A percentile compares a stretch with the other conserved stretches of the same genome.
Evolutionary conservation across 2,888 invertebrate species (phyloP).

Genomic region (Eupithecia subumbrata): DNA sequence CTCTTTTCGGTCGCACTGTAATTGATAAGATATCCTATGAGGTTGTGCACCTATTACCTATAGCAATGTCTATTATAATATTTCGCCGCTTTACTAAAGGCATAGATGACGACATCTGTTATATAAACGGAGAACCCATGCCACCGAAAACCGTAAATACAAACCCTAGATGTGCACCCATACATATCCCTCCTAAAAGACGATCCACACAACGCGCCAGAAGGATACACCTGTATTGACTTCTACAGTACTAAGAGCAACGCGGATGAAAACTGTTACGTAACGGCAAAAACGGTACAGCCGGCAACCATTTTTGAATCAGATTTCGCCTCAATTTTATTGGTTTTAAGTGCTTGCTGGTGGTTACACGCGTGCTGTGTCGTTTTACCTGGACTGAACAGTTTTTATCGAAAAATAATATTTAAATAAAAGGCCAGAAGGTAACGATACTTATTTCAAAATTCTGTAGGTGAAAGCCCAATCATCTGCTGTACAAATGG

Average conservation of each 20-base stretch:
- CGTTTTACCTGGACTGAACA: slow-evolving; percentile 4
- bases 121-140: slow-evolving; percentile 23
- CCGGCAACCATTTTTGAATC: slow-evolving; percentile 10
- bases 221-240: slow-evolving; percentile 30
- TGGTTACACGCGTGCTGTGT: not conserved
- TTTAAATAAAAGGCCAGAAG: not conserved
- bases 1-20: too few species aligned
- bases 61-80: too few species aligned
- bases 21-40: too few species aligned
- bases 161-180: slow-evolving; percentile 17
- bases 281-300: slow-evolving; percentile 16
- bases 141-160: slow-evolving; percentile 5
- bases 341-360: not conserved
- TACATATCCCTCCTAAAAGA: slow-evolving; percentile 22
- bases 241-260: slow-evolving; percentile 23
- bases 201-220: slow-evolving; percentile 27
- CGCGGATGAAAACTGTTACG: slow-evolving; percentile 15
- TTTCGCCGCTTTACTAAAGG: too few species aligned
- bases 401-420: not conserved
- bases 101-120: slow-evolving; percentile 12
- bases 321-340: not conserved
- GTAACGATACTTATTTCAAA: not conserved
- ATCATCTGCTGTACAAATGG: slow-evolving; percentile 28
- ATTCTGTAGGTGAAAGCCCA: not conserved
- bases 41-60: too few species aligned